Evolutionary conservation across 1,140 invertebrate genomes (phyloP), one percentile per base, ranked within the genome.

Genomic region (Philopotamus ludificatus): DNA sequence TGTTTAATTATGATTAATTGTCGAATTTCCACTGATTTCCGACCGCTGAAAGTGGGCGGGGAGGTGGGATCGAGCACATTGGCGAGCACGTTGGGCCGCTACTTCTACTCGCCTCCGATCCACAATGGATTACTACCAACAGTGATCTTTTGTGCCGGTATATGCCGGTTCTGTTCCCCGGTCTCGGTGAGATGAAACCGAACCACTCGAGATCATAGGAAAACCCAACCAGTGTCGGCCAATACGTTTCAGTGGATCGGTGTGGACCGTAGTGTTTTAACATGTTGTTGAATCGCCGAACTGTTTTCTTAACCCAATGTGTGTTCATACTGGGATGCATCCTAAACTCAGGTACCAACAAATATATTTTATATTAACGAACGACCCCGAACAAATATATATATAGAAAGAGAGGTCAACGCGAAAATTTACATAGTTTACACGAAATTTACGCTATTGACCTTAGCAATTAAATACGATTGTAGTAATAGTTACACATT

Each of bases 101-200:
- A 34, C 28, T 34, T 34, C 28, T 34, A 34, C 28, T 34, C 28
- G 12, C 28, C 28, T 34, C 28, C 28, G 12, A 34, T 34, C 28
- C 28, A 34, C 28, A 34, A 34, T 34, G 28, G 28, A 34, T 34
- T 21, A 54, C 51, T 25, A 25, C 28, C 23, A 54, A 54, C 51
- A 54, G 51, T 54, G 51, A 54, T 54, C 21, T 54, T 54, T 54
- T 25, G 51, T 54, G 18, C 51, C 51, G 51, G 51, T 28, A 20
- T 15, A 47, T 47, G 44, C 44, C 44, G 44, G 44, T 47, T 47
- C 10, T 47, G 44, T 47, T 7, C 44, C 7, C 44, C 44, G 44
- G 3, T 47, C 10, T 15, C 7, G 4, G 4, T 16, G 18, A 47
- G 18, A 47, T 47, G 10, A 47, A 47, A 9, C 44, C 18, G 44